phyloP scores from a whole-genome alignment of 2,113 vertebrate species.

The Ahaetulla prasina region DNA sequence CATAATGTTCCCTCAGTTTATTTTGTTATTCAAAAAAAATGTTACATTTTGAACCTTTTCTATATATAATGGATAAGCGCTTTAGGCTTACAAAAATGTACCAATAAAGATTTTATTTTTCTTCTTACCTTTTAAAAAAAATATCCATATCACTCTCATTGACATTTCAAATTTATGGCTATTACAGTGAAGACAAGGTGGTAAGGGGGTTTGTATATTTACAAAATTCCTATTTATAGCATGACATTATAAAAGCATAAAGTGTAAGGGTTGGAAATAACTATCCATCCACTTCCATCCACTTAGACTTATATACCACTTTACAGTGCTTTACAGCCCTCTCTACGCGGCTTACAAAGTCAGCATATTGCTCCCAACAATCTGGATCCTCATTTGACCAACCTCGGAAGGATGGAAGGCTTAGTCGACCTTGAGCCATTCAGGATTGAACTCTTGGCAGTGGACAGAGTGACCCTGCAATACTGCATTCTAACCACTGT shows the following conservation, averaged over 20 bases:
- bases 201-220: constrained; percentile 28
- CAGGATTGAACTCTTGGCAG: not conserved
- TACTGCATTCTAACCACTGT: not conserved
- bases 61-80: constrained; percentile 32
- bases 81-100: constrained; percentile 45
- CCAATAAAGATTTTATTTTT: constrained; percentile 45
- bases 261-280: not conserved
- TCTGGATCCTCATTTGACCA: not conserved
- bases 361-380: not conserved
- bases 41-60: constrained; percentile 43
- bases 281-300: not conserved
- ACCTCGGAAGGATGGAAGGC: not conserved
- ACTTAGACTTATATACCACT: not conserved
- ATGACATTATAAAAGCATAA: constrained; percentile 5
- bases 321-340: not conserved
- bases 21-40: constrained; percentile 12
- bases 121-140: constrained; percentile 24
- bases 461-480: not conserved
- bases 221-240: constrained; percentile 27
- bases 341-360: not conserved
- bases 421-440: not conserved
- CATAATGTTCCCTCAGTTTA: not conserved
- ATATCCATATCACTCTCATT: constrained; percentile 19
- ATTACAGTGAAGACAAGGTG: not conserved
- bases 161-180: constrained; percentile 23